These are phyloP conservation scores for Drosophila fulvimacula DNA, from an alignment of 2,888 invertebrate species.

Conservation along the genomic window DNA sequence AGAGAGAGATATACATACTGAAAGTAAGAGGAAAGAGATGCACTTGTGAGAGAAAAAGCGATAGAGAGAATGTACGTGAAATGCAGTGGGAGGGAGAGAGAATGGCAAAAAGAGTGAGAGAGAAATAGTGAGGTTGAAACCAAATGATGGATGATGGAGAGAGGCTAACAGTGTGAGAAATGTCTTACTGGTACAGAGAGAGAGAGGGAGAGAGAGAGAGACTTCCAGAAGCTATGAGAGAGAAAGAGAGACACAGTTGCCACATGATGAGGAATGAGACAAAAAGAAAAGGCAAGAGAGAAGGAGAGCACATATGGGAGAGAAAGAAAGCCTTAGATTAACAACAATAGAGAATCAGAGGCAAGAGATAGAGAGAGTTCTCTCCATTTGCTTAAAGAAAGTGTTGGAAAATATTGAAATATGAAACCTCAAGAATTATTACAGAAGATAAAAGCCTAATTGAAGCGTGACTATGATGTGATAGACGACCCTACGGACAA, in stretches of 20 bases:
- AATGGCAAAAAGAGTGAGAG: not conserved
- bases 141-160: not conserved
- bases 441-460: not conserved
- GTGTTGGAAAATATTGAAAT: not conserved
- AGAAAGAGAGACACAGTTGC: not conserved
- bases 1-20: too few species aligned
- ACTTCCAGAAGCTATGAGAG: not conserved
- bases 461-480: slow-evolving; percentile 2
- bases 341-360: not conserved
- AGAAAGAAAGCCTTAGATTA: not conserved
- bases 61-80: not conserved
- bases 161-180: too few species aligned
- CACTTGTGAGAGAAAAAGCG: not conserved
- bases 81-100: not conserved
- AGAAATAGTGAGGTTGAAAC: not conserved
- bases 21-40: not conserved
- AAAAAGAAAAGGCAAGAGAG: not conserved
- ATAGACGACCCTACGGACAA: not conserved
- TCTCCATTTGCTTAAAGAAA: too few species aligned
- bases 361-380: not conserved
- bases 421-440: not conserved
- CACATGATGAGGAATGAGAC: too few species aligned
- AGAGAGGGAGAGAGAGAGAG: not conserved
- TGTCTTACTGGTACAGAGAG: too few species aligned
- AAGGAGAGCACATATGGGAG: not conserved